Conservation (phyloP, 2,888 invertebrate genomes). For the Sylvicola cinctus region DNA sequence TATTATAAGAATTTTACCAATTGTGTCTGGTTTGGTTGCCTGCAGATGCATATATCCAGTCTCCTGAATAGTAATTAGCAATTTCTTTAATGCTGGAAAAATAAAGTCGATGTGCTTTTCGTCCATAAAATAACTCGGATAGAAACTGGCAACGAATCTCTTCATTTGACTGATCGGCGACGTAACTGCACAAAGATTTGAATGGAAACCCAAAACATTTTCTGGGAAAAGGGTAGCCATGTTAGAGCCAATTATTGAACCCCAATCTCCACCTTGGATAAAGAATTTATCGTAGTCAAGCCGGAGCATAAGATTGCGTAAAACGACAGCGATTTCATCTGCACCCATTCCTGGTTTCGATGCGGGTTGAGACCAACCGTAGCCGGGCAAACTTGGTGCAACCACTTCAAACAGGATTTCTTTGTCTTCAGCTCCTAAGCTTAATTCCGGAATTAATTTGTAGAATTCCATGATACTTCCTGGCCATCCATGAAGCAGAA, state of each 20-base stretch:
- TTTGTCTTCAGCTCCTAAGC: constrained; percentile 23
- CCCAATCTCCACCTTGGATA: constrained; percentile 70
- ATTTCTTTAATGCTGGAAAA: constrained; percentile 23
- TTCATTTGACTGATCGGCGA: constrained; percentile 19
- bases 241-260: constrained; percentile 36
- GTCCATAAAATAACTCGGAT: constrained; percentile 35
- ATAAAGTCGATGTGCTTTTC: constrained; percentile 27
- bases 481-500: constrained; percentile 74
- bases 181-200: constrained; percentile 34
- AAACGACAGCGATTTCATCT: constrained; percentile 31
- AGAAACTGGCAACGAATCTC: constrained; percentile 28
- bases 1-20: too few relatives aligned
- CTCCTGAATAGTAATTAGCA: constrained; percentile 22
- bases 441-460: constrained; percentile 48
- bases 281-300: constrained; percentile 42
- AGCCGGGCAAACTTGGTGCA: constrained; percentile 31
- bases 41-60: constrained; percentile 55
- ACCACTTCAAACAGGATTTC: constrained; percentile 37
- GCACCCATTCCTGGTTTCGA: constrained; percentile 34
- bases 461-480: constrained; percentile 75
- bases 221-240: constrained; percentile 43
- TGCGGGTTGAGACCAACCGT: constrained; percentile 26
- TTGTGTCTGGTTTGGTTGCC: constrained; percentile 73
- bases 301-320: constrained; percentile 47
- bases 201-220: constrained; percentile 33